These are phyloP conservation scores for Hirtodrosophila confusa DNA, from an alignment of 2,888 invertebrate genomes.

Conservation along the genomic window DNA sequence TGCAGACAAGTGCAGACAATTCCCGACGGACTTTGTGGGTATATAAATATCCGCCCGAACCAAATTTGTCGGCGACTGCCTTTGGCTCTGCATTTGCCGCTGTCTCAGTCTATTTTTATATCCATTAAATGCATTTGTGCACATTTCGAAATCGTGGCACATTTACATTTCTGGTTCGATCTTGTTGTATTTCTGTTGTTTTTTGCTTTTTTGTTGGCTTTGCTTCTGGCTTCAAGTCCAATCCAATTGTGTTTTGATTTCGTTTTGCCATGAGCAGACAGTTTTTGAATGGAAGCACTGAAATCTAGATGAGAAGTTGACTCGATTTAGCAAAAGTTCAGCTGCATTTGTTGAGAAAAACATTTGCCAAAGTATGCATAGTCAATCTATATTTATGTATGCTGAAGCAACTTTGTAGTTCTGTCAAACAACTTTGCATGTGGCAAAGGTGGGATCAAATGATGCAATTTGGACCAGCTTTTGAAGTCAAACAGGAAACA, in stretches of 20 bases:
- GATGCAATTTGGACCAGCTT: conserved; percentile 6
- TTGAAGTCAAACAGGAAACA: conserved; percentile 8
- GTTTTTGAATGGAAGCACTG: conserved; percentile 54
- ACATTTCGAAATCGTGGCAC: conserved; percentile 76
- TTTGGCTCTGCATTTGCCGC: conserved; percentile 40
- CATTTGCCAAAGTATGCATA: conserved; percentile 13
- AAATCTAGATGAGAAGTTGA: conserved; percentile 44
- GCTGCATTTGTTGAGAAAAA: conserved; percentile 15
- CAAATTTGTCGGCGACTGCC: conserved; percentile 39
- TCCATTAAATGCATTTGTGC: conserved; percentile 76
- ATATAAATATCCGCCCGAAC: conserved; percentile 28
- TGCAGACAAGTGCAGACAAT: conserved; percentile 67
- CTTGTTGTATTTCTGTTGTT: conserved; percentile 28
- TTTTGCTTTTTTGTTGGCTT: conserved; percentile 20
- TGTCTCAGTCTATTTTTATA: conserved; percentile 67
- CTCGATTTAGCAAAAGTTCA: conserved; percentile 46
- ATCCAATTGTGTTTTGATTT: conserved; percentile 60
- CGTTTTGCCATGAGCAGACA: conserved; percentile 62
- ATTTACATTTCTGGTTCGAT: conserved; percentile 68
- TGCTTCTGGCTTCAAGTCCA: conserved; percentile 41
- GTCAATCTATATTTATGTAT: conserved; percentile 1
- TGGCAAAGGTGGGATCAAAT: conserved; percentile 2
- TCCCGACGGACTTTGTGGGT: conserved; percentile 51
- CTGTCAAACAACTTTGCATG: conserved; percentile 17
- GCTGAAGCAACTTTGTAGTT: conserved; percentile 30